Evolutionary conservation across 2,888 invertebrate species (phyloP).

Genomic region (Hydrotaea diabolus): DNA sequence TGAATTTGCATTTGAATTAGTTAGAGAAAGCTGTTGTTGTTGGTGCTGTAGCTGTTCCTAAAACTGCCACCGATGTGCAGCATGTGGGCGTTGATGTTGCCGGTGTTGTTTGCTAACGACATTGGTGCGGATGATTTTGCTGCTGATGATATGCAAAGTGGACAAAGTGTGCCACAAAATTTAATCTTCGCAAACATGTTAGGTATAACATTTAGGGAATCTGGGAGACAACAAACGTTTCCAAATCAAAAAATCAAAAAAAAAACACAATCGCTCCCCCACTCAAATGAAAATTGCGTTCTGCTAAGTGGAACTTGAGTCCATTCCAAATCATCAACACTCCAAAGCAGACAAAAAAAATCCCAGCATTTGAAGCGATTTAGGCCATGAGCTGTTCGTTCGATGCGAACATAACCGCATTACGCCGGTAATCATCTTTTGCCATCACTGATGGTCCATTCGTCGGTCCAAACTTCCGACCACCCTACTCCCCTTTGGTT

Average conservation of each 20-base stretch:
- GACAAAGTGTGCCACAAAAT: conserved; percentile 65
- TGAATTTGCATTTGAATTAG: conserved; percentile 69
- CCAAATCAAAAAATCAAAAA: conserved; percentile 49
- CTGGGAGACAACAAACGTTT: conserved; percentile 45
- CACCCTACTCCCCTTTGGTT: no score
- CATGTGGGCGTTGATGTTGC: no score
- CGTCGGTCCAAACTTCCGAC: background rate
- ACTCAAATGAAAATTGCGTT: conserved; percentile 42
- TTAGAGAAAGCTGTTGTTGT: background rate
- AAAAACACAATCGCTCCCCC: conserved; percentile 31
- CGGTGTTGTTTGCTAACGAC: conserved; percentile 50
- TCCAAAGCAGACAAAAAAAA: no score
- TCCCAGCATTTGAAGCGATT: background rate
- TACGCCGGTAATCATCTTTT: conserved; percentile 11
- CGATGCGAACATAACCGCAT: conserved; percentile 10
- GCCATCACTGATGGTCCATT: background rate
- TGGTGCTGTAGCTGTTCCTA: no score
- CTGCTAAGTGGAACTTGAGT: background rate
- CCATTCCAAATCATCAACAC: background rate
- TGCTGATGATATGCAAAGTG: conserved; percentile 57
- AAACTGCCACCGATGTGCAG: conserved; percentile 27
- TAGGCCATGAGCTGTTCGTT: no score
- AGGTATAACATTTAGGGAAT: conserved; percentile 64
- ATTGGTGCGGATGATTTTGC: background rate
- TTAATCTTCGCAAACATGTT: conserved; percentile 62